A percentile compares a stretch with the other conserved stretches of the same genome.
Evolutionary conservation across 2,888 invertebrate species (phyloP).

Genomic region (Notodonta ziczac): DNA sequence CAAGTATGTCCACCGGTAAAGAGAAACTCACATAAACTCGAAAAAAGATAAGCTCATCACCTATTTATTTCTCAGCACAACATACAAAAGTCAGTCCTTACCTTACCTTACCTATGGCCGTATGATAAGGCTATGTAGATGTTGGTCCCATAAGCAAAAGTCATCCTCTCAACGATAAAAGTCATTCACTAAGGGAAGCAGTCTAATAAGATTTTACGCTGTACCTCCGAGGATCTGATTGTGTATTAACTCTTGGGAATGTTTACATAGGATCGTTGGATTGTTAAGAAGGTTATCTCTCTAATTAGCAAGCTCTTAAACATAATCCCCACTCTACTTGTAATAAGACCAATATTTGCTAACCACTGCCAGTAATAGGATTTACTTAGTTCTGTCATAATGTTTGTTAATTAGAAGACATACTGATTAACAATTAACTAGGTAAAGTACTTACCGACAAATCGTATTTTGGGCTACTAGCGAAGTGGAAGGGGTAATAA

Average conservation of each 20-base stretch:
- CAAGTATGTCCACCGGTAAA: not conserved
- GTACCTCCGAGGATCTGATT: slow-evolving; percentile 41
- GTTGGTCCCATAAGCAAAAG: not conserved
- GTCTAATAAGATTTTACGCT: slow-evolving; percentile 42
- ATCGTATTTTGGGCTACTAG: not conserved
- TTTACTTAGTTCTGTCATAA: slow-evolving; percentile 37
- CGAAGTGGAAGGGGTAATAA: not conserved
- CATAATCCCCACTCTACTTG: slow-evolving; percentile 67
- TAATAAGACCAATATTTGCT: slow-evolving; percentile 65
- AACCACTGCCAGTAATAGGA: slow-evolving; percentile 40
- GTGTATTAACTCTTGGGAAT: slow-evolving; percentile 60
- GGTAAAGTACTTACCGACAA: not conserved
- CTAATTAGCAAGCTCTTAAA: slow-evolving; percentile 76
- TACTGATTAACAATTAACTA: not conserved
- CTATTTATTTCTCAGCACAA: too few species aligned
- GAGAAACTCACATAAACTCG: not conserved
- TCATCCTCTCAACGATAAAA: not conserved
- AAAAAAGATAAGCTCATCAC: not conserved
- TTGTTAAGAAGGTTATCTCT: slow-evolving; percentile 71
- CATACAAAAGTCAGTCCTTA: too few species aligned
- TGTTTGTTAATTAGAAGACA: slow-evolving; percentile 19
- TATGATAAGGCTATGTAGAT: not conserved
- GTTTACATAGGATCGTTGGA: slow-evolving; percentile 74
- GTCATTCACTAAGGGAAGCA: slow-evolving; percentile 17
- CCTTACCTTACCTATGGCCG: too few species aligned